Percentiles rank a stretch among this genome's conserved stretches.
Evolutionary conservation across 2,888 invertebrate genomes (phyloP).

Genomic region (Tinea semifulvella): DNA sequence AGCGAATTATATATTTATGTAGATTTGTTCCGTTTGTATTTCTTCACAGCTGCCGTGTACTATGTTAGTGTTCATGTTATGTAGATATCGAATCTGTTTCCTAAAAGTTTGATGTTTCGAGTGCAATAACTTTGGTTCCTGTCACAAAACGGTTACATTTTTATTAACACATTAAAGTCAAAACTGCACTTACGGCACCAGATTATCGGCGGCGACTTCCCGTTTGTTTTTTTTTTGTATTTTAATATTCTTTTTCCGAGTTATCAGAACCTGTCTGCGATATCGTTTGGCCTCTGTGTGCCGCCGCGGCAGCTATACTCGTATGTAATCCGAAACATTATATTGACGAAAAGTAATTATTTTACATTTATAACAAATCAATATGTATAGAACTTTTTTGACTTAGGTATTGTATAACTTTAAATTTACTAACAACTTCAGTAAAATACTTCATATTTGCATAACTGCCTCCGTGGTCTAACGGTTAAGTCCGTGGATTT

Average conservation of each 20-base stretch:
- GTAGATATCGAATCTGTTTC: neutral
- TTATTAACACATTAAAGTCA: conserved; percentile 66
- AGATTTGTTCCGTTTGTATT: neutral
- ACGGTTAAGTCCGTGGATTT: no score
- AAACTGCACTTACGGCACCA: conserved; percentile 59
- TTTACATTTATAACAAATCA: no score
- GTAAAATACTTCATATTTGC: no score
- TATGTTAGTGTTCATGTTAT: neutral
- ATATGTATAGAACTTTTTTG: no score
- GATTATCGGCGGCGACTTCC: conserved; percentile 60
- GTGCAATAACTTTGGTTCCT: neutral
- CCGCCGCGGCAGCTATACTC: conserved; percentile 24
- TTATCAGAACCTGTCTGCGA: conserved; percentile 53
- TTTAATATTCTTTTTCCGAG: conserved; percentile 40
- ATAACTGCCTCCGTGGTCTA: no score
- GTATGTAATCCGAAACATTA: no score
- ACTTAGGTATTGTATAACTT: no score
- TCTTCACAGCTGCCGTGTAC: neutral
- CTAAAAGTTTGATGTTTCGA: neutral
- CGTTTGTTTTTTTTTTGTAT: conserved; percentile 37
- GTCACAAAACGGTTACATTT: conserved; percentile 61
- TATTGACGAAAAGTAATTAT: no score
- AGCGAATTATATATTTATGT: conserved; percentile 2
- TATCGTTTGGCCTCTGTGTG: conserved; percentile 39
- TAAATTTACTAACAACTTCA: no score